A percentile compares a stretch with the other conserved stretches of the same genome.
phyloP scores from a whole-genome alignment of 2,797 vertebrate genomes.

The Xiphorhynchus erythropygius region DNA sequence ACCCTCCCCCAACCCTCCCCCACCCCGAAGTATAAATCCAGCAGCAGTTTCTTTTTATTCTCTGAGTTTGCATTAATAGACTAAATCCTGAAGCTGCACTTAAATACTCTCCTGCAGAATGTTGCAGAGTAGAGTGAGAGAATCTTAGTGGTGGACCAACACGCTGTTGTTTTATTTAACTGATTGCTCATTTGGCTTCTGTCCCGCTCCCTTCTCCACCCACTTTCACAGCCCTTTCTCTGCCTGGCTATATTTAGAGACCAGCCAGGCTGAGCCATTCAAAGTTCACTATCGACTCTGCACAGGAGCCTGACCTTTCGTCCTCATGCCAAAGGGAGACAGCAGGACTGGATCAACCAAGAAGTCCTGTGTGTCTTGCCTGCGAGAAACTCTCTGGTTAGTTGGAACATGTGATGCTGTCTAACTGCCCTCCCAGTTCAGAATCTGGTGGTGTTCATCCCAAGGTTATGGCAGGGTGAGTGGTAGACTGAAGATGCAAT shows the following conservation, averaged over 20 bases:
- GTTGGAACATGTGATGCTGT: accelerated
- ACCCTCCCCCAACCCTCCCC: neutral
- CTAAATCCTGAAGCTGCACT: neutral
- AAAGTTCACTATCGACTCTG: neutral
- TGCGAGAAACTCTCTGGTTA: neutral
- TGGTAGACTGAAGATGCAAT: neutral
- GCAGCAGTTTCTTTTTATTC: neutral
- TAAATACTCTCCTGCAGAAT: neutral
- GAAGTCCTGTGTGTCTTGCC: accelerated
- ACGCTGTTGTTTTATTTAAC: neutral
- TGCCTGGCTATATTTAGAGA: constrained; percentile 16
- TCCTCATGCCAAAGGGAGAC: neutral
- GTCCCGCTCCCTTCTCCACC: neutral
- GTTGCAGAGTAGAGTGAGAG: neutral
- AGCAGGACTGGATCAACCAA: neutral
- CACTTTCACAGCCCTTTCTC: neutral
- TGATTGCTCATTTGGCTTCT: neutral
- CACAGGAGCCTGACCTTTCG: neutral
- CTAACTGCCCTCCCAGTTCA: neutral
- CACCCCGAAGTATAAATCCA: neutral
- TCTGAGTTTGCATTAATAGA: constrained; percentile 2
- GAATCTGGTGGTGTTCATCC: neutral
- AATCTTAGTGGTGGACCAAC: neutral
- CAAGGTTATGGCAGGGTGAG: neutral
- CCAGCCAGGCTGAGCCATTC: neutral